Conservation (phyloP, 37 sponge, comb jelly and placozoan species). For the Mnemiopsis leidyi region DNA sequence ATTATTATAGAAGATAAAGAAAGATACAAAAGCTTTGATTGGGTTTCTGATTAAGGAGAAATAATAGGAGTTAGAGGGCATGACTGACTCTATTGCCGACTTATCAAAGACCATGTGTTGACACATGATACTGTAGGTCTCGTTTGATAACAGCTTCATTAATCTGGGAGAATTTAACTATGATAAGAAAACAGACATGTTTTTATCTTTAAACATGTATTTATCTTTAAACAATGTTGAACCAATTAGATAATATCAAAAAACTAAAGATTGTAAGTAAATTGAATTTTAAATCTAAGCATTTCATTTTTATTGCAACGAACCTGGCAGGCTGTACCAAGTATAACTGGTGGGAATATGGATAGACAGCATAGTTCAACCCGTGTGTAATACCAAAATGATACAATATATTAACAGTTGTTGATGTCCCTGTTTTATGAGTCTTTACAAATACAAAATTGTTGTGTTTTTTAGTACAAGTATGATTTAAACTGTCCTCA, state of each 20-base stretch:
- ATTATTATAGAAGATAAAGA: not conserved
- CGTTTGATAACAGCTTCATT: not conserved
- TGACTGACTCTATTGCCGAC: not conserved
- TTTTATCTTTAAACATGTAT: too few species aligned
- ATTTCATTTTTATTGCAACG: too few species aligned
- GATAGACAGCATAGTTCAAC: slow-evolving; percentile 51
- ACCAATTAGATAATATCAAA: too few species aligned
- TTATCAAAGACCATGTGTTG: slow-evolving; percentile 51
- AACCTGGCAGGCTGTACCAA: not conserved
- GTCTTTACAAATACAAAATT: slow-evolving; percentile 51
- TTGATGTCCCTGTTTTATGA: slow-evolving; percentile 59
- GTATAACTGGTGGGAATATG: slow-evolving; percentile 17
- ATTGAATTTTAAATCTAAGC: too few species aligned
- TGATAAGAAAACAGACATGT: too few species aligned
- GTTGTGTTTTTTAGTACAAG: not conserved
- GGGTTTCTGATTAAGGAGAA: slow-evolving; percentile 9
- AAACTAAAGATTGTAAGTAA: too few species aligned
- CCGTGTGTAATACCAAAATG: slow-evolving; percentile 12
- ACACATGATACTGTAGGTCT: slow-evolving; percentile 60
- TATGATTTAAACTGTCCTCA: not conserved
- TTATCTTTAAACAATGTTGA: too few species aligned
- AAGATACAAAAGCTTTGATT: slow-evolving; percentile 8
- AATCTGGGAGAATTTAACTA: too few species aligned
- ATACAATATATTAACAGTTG: slow-evolving; percentile 61
- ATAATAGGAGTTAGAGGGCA: slow-evolving; percentile 58